Conservation (phyloP, 2,113 vertebrate species). For the Alethe castanea region DNA sequence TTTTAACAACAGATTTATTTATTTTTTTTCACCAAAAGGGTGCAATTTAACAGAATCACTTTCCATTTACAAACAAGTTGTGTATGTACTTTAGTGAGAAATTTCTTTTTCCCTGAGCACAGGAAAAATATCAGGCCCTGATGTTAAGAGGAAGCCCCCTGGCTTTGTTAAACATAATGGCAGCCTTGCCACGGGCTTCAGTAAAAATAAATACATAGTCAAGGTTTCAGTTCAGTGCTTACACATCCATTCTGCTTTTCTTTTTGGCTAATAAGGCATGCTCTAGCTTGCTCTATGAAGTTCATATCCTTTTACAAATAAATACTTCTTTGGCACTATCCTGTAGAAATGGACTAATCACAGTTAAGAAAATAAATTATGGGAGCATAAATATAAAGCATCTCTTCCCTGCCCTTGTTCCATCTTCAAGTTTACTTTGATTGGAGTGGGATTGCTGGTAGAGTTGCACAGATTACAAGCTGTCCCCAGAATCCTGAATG, state of each 20-base stretch:
- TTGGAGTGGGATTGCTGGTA: background rate
- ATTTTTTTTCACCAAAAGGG: background rate
- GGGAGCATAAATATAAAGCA: background rate
- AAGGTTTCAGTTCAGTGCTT: background rate
- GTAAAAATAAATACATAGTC: background rate
- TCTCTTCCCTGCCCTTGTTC: fast-evolving
- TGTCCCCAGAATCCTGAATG: slow-evolving; percentile 23
- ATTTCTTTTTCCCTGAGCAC: background rate
- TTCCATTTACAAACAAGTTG: background rate
- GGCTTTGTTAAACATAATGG: background rate
- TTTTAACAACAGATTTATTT: background rate
- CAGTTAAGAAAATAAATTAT: background rate
- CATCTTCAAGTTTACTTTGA: background rate
- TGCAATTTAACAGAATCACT: background rate
- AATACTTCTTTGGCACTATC: background rate
- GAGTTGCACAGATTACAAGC: slow-evolving; percentile 22
- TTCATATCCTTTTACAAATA: background rate
- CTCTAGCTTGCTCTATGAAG: background rate
- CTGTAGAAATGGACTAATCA: background rate
- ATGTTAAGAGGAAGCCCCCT: background rate
- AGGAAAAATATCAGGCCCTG: background rate
- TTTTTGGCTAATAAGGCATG: background rate
- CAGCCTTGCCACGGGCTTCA: background rate
- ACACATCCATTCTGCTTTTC: background rate
- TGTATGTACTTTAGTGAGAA: background rate